Evolutionary conservation across 2,888 invertebrate genomes (phyloP), one percentile per base, ranked within the genome.

Genomic region (Tachina lurida): DNA sequence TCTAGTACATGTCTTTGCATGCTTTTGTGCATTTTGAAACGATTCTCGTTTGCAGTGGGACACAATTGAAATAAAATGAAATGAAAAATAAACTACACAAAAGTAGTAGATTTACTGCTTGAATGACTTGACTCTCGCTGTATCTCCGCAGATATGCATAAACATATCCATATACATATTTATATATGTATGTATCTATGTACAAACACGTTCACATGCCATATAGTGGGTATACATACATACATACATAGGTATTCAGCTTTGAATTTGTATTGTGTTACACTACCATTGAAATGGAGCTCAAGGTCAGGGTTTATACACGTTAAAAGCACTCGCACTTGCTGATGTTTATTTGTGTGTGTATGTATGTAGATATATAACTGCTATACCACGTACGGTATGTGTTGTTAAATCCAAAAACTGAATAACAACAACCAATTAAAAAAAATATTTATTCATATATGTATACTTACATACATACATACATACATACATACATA

Each of bases 281-380:
- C 76, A 76, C 67, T 76, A 83, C 79, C 79, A 86, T 80, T 76
- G 76, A 76, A 80, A 83, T 86, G 83, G 73, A 83, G 86, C 83
- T 62, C 86, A 83, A 86, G 86, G 86, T 83, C 86, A 83, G 19
- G 83, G 83, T 54, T 74, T 63, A 60, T 73, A 73, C 73, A 43
- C 49, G 73, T 67, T 70, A 68, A 54, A 71, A 47, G 65, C 73
- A 68, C 58, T 52, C 41, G 63, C 52, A 71, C 71, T 58, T 62
- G 13, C 19, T 12, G 5, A 62, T 54, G 39, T 19, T 52, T 45
- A 45, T n/a, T 17, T 47, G 19, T 31, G 31, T 31, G 8, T 67
- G 49, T 12, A 10, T 62, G 17, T 31, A 47, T 31, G 52, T n/a
- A 43, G 49, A 2, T 13, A 22, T 41, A 7, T n/a, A 39, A 15